Evolutionary conservation across 2,113 vertebrate genomes (phyloP).

Genomic region (Neofelis nebulosa): DNA sequence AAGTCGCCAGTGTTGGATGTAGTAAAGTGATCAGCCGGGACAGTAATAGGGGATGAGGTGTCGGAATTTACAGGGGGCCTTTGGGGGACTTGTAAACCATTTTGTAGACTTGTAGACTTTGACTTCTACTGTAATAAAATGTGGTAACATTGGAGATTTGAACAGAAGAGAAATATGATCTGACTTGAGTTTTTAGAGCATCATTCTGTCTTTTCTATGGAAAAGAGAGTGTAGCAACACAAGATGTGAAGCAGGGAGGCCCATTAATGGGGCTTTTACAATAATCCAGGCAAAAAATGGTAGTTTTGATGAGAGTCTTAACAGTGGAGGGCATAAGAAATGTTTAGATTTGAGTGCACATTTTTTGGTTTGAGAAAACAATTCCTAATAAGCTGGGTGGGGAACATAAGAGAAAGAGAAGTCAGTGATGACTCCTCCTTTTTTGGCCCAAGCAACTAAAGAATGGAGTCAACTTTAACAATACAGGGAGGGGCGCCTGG

Average conservation of each 20-base stretch:
- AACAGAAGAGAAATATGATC: background rate
- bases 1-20: background rate
- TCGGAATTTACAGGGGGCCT: background rate
- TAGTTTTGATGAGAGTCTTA: background rate
- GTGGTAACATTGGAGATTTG: background rate
- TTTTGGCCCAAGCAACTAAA: background rate
- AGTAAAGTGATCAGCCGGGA: background rate
- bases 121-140: background rate
- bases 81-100: background rate
- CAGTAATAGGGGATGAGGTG: background rate
- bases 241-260: background rate
- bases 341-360: background rate
- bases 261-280: background rate
- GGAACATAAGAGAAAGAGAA: background rate
- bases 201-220: background rate
- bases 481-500: background rate
- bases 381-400: background rate
- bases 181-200: background rate
- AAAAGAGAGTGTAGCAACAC: background rate
- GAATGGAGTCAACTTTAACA: background rate
- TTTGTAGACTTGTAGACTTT: background rate
- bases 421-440: background rate
- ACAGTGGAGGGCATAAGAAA: background rate
- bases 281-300: background rate
- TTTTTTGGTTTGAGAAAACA: constrained; percentile 26